phyloP scores from a whole-genome alignment of 2,888 invertebrate species.

The Rhamphomyia laevipes region DNA sequence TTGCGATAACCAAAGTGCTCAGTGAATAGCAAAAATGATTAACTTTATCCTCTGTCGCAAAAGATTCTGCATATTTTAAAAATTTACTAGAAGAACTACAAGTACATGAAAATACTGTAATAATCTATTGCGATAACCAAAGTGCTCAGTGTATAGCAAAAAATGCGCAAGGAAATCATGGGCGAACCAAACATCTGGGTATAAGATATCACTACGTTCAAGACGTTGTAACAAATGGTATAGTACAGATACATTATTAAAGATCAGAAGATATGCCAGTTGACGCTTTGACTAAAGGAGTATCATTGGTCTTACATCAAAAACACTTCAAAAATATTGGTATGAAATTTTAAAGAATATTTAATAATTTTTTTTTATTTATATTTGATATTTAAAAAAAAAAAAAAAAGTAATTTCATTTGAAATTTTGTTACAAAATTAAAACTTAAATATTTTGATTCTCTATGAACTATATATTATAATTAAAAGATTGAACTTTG shows the following conservation, averaged over 20 bases:
- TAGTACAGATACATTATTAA: background rate
- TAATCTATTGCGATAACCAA: conserved; percentile 4
- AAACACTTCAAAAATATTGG: conserved; percentile 6
- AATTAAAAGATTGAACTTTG: no score
- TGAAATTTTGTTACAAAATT: no score
- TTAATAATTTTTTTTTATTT: no score
- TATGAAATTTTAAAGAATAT: conserved; percentile 2
- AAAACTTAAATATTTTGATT: no score
- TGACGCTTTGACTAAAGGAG: background rate
- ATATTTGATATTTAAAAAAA: no score
- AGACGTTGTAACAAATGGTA: background rate
- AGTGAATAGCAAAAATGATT: conserved; percentile 4
- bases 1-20: conserved; percentile 6
- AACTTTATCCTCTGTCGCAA: conserved; percentile 6
- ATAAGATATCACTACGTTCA: conserved; percentile 3
- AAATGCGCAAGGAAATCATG: no score
- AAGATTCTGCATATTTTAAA: conserved; percentile 5
- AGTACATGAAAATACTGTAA: conserved; percentile 1
- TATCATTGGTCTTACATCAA: background rate
- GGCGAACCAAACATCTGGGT: conserved; percentile 4
- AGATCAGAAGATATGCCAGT: conserved; percentile 6
- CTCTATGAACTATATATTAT: no score
- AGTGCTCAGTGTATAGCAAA: background rate
- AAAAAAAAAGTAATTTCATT: no score
- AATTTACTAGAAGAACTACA: conserved; percentile 3